Conservation (phyloP, 2,888 invertebrate species). For the Agrochola macilenta region DNA sequence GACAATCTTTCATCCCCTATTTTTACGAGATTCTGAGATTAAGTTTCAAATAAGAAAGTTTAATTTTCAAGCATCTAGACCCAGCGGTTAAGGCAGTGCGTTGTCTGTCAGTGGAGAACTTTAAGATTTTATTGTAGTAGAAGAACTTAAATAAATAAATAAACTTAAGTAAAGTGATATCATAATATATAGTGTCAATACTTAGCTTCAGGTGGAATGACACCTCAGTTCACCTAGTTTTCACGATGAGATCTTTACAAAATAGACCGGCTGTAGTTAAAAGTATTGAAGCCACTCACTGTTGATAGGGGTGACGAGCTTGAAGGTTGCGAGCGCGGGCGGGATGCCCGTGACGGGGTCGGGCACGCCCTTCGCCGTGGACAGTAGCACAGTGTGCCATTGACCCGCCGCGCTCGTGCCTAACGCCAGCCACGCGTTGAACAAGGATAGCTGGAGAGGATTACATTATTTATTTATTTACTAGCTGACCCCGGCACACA, state of each 20-base stretch:
- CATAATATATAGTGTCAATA: no score
- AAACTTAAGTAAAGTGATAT: no score
- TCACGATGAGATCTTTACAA: background rate
- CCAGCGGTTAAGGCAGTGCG: background rate
- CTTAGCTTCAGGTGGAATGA: no score
- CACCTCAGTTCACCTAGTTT: no score
- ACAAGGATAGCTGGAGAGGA: slow-evolving; percentile 77
- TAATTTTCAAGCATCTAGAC: background rate
- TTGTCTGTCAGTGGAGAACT: background rate
- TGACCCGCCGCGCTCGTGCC: slow-evolving; percentile 61
- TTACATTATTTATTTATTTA: background rate
- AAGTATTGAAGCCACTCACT: slow-evolving; percentile 61
- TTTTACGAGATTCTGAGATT: no score
- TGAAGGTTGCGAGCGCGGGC: slow-evolving; percentile 81
- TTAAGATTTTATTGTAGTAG: no score
- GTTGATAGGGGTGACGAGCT: slow-evolving; percentile 64
- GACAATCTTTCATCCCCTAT: no score
- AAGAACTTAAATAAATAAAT: background rate
- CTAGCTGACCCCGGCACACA: background rate
- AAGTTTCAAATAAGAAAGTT: no score
- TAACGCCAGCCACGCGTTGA: slow-evolving; percentile 77
- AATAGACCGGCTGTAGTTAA: background rate
- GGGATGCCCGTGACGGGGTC: slow-evolving; percentile 84
- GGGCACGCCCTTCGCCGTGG: slow-evolving; percentile 76
- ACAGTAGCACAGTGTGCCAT: slow-evolving; percentile 73